Evolutionary conservation across 35 echinoderm and acorn worm genomes (phyloP).

Genomic region (Amphiura filiformis): DNA sequence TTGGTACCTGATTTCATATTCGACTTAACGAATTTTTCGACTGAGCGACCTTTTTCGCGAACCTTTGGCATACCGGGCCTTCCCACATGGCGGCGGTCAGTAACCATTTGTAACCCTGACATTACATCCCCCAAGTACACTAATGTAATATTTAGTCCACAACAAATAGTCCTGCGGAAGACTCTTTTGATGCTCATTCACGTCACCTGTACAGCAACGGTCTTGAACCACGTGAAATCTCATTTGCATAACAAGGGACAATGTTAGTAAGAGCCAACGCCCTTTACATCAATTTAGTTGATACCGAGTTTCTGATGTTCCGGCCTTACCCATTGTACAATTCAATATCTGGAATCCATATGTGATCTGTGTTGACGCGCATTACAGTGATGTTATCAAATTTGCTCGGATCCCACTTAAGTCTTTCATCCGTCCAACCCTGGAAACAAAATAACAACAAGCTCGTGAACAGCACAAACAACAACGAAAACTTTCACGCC

Average conservation of each 20-base stretch:
- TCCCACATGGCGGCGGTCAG: background rate
- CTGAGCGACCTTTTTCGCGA: background rate
- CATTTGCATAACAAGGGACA: no score
- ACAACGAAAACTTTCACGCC: no score
- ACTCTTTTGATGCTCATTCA: no score
- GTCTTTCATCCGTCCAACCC: background rate
- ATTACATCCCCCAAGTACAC: no score
- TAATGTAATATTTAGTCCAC: no score
- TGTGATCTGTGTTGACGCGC: background rate
- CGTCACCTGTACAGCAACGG: background rate
- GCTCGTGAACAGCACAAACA: no score
- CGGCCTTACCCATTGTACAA: background rate
- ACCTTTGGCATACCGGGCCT: background rate
- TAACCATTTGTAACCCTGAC: background rate
- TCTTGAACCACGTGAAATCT: background rate
- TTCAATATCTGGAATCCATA: background rate
- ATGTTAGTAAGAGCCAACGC: no score
- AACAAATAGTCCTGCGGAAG: no score
- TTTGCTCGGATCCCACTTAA: background rate
- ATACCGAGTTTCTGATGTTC: background rate
- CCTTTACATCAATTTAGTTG: no score
- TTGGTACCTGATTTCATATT: no score
- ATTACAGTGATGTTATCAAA: background rate
- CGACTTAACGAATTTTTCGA: no score
- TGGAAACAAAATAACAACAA: no score